Conservation (phyloP, 2,888 invertebrate genomes). For the Pyralis farinalis region DNA sequence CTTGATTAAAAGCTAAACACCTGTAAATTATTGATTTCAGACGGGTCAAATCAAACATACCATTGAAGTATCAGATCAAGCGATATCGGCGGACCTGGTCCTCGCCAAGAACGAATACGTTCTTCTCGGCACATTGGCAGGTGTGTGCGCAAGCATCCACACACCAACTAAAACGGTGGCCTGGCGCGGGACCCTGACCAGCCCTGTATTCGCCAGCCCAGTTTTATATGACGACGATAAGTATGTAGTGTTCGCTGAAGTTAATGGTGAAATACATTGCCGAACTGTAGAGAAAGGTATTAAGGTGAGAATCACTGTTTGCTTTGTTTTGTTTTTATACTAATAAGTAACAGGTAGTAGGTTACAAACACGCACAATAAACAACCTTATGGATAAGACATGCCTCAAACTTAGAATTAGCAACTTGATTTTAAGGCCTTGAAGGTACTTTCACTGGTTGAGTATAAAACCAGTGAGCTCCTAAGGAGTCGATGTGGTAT, state of each 20-base stretch:
- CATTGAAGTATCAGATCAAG: conserved; percentile 56
- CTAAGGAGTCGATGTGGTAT: too few relatives aligned
- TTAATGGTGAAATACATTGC: conserved; percentile 78
- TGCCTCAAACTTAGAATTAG: too few relatives aligned
- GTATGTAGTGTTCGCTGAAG: conserved; percentile 78
- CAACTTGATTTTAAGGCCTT: too few relatives aligned
- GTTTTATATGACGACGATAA: conserved; percentile 76
- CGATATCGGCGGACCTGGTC: conserved; percentile 72
- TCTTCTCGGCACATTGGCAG: conserved; percentile 80
- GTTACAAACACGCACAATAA: too few relatives aligned
- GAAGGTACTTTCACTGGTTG: too few relatives aligned
- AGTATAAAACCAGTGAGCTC: too few relatives aligned
- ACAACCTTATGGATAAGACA: too few relatives aligned
- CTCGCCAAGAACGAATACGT: conserved; percentile 58
- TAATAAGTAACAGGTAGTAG: too few relatives aligned
- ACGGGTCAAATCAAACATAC: conserved; percentile 58
- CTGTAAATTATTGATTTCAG: conserved; percentile 67
- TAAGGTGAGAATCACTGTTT: conserved; percentile 42
- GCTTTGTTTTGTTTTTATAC: too few relatives aligned
- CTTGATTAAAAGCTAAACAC: too few relatives aligned
- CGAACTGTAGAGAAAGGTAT: conserved; percentile 71
- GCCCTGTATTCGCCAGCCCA: conserved; percentile 85
- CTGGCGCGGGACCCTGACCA: conserved; percentile 81
- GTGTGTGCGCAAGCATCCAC: conserved; percentile 77
- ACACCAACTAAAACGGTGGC: conserved; percentile 69